phyloP scores from a whole-genome alignment of 2,797 vertebrate species.

The Malurus splendens region DNA sequence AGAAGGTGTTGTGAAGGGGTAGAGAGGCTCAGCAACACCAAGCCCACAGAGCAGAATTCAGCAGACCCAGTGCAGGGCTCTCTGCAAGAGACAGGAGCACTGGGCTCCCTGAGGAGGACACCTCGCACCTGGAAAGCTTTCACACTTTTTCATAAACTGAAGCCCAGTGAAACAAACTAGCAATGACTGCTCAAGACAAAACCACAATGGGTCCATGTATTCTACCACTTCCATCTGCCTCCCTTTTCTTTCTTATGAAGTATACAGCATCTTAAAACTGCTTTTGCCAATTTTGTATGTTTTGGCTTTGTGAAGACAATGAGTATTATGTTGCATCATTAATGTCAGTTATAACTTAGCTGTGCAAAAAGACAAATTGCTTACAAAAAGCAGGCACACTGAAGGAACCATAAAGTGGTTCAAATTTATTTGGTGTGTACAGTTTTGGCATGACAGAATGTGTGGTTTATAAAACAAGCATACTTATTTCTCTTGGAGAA shows the following conservation, averaged over 20 bases:
- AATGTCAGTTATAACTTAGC: not conserved
- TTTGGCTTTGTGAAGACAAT: not conserved
- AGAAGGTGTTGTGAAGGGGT: not conserved
- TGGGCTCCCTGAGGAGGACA: not conserved
- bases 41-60: not conserved
- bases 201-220: fast-evolving
- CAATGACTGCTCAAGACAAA: not conserved
- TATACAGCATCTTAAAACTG: not conserved
- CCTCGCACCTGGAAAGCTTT: not conserved
- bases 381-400: not conserved
- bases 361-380: not conserved
- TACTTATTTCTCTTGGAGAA: not conserved
- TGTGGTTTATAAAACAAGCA: not conserved
- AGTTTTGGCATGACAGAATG: not conserved
- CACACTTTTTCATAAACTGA: not conserved
- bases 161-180: not conserved
- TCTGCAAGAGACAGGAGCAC: not conserved
- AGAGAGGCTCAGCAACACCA: not conserved
- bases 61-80: not conserved
- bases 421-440: not conserved
- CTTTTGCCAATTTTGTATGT: not conserved
- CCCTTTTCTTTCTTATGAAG: not conserved
- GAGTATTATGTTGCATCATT: not conserved
- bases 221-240: not conserved
- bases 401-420: not conserved